Evolutionary conservation across 2,113 vertebrate genomes (phyloP), one percentile per base, ranked within the genome.

Genomic region (Carlito syrichta): DNA sequence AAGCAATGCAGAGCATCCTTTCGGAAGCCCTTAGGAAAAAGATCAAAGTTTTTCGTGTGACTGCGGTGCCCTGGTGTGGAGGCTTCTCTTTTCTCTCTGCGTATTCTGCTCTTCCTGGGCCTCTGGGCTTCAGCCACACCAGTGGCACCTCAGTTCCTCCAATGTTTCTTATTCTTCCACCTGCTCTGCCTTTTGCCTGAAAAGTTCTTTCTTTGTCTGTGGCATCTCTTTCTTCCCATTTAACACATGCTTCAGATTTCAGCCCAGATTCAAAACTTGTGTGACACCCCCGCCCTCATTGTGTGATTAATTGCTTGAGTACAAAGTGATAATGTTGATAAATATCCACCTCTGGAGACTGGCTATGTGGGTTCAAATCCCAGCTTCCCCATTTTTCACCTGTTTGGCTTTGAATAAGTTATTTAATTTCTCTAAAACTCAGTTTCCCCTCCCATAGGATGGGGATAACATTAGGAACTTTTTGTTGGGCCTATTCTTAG

Each of bases 391-490:
- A 62, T 9, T 74, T 92, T 66, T 71, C 4, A 40, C 81, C 40
- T 69, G 38, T 56, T 63, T 25, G 40, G 32, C n/a, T 17, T 94
- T 89, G 35, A 68, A 32, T 71, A 77, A 32, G 11, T 86, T 58
- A 54, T 74, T 91, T 78, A 68, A 30, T 83, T 13, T 25, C 35
- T 91, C 19, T 60, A 56, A 79, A 79, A 76, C 27, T 95, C 62
- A 62, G 68, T 89, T 89, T 83, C 56, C 60, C 22, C 3, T 66
- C 35, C 40, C 17, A 5, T 63, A n/a, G 22, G 30, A 38, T 58
- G 13, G 32, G 6, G 11, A 22, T 95, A 50, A 79, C 54, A 45
- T 71, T 38, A 92, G 8, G 32, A 91, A 93, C 25, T 20, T 86
- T 95, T 27, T 84, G n/a, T 71, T 78, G 48, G 92, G 62, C 8